These are phyloP conservation scores for Perca flavescens DNA, from an alignment of 2,113 vertebrate genomes.

Conservation along the genomic window DNA sequence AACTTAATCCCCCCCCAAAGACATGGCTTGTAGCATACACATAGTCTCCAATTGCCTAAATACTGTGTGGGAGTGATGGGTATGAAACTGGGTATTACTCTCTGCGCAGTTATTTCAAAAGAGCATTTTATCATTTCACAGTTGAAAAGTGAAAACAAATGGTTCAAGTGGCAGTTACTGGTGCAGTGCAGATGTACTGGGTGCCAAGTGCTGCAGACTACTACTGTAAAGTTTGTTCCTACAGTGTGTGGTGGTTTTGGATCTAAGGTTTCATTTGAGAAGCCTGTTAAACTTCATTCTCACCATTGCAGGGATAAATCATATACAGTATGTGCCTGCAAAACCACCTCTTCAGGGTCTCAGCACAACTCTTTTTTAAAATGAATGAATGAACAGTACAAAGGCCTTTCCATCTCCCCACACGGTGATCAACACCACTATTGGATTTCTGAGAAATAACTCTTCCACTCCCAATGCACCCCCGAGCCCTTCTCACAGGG, in stretches of 20 bases:
- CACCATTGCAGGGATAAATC: constrained; percentile 22
- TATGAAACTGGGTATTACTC: constrained; percentile 8
- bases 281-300: constrained; percentile 14
- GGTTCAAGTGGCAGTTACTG: constrained; percentile 15
- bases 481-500: background rate
- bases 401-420: background rate
- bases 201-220: constrained; percentile 8
- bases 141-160: constrained; percentile 38
- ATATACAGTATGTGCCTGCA: background rate
- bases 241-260: background rate
- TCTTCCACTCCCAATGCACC: constrained; percentile 19
- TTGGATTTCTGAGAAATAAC: constrained; percentile 36
- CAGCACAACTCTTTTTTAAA: background rate
- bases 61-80: constrained; percentile 15
- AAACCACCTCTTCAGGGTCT: constrained; percentile 28
- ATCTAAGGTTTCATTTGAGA: constrained; percentile 22
- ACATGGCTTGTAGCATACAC: constrained; percentile 31
- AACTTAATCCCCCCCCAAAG: constrained; percentile 53
- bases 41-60: constrained; percentile 30
- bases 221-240: constrained; percentile 18
- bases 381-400: constrained; percentile 24
- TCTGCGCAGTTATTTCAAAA: constrained; percentile 36
- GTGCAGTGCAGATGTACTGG: background rate
- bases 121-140: constrained; percentile 23
- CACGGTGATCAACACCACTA: background rate